Base-by-base conservation (phyloP, 2,797 vertebrate genomes). In the Leucoraja ocellata region DNA sequence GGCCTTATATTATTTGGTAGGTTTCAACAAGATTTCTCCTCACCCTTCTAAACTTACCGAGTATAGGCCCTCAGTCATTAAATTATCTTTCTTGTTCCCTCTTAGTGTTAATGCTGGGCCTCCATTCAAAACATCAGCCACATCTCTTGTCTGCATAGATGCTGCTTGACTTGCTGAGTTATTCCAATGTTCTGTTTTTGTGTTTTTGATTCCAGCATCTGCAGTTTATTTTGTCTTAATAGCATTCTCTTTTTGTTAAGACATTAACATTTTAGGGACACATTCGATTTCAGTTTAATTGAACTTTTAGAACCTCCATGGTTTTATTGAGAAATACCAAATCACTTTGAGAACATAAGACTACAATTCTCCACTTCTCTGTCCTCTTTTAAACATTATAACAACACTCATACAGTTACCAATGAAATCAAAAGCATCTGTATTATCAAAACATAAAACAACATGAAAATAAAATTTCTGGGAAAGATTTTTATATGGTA, bases 321-420 rank as follows among this genome's bases (percentile, higher is more conserved):
- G 58, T 63, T 63, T 28, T 65, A 78, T 58, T 58, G 46, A 71
- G 83, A 74, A 10, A 73, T 61, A 94, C 93, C 94, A 94, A 93
- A 93, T 94, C 86, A 68, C 58, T 91, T 93, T 94, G 93, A 93
- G 93, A 94, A 95, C 94, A 94, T 88, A 93, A 94, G 95, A 96
- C 96, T 96, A 96, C 95, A 95, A 95, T 94, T 93, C 93, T 94
- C 94, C 93, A 76, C 93, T 94, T 95, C 94, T 95, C 94, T 95
- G 61, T 61, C 95, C 94, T 94, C 9, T 93, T 93, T 92, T 94
- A 94, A 93, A 94, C 95, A 96, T 96, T 94, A 95, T 94, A 95
- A 95, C 13, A 25, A 32, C 91, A 96, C 95, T 96, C 95, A 95
- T 73, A 94, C 93, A 91, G 95, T 96, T 95, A 94, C 95, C 95